Conservation (phyloP, 2,888 invertebrate genomes). For the Drosophila siamana region DNA sequence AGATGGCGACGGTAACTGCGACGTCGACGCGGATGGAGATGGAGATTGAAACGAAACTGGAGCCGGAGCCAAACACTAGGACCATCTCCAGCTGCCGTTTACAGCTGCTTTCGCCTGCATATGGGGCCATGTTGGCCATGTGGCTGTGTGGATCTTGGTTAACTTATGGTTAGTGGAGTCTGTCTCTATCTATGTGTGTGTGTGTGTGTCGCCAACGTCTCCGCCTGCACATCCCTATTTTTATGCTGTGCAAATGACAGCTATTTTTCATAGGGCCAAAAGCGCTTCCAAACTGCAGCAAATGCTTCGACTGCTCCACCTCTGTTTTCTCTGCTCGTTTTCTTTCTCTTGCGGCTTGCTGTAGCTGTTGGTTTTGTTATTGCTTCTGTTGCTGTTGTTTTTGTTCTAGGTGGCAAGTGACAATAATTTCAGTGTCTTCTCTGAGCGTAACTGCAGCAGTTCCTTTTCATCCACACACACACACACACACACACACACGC, state of each 20-base stretch:
- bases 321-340: conserved; percentile 13
- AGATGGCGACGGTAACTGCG: too few species aligned
- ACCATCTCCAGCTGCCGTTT: conserved; percentile 14
- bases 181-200: conserved; percentile 21
- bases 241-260: conserved; percentile 81
- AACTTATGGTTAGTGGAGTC: conserved; percentile 75
- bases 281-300: conserved; percentile 68
- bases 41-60: background rate
- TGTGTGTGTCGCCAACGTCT: conserved; percentile 28
- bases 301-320: conserved; percentile 51
- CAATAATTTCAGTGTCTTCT: conserved; percentile 71
- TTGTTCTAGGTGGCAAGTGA: conserved; percentile 74
- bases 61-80: background rate
- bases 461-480: conserved; percentile 4
- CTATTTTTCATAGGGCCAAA: conserved; percentile 78
- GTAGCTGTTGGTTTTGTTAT: conserved; percentile 28
- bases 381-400: conserved; percentile 37
- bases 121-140: conserved; percentile 64
- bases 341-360: background rate
- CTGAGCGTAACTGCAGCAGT: conserved; percentile 18
- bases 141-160: conserved; percentile 78
- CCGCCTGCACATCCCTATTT: conserved; percentile 62
- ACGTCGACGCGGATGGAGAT: background rate
- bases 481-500: too few species aligned
- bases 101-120: conserved; percentile 67